Conservation (phyloP, 1,140 invertebrate genomes). For the Drosophila asahinai region DNA sequence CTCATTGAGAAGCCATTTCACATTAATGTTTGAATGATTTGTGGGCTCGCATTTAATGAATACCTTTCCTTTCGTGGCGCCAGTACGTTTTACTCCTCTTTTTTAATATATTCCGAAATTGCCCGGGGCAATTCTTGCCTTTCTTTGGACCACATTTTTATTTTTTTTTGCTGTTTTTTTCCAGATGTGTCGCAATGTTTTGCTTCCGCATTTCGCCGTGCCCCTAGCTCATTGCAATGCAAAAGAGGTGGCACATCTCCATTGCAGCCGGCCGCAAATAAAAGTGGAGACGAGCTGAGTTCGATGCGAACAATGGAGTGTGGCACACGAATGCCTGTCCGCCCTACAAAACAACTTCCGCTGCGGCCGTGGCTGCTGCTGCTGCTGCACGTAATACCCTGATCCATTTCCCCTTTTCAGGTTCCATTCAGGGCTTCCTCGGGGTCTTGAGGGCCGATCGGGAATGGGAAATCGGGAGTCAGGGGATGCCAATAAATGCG, state of each 20-base stretch:
- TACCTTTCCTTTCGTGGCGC: constrained; percentile 33
- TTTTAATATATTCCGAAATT: constrained; percentile 40
- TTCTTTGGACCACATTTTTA: constrained; percentile 20
- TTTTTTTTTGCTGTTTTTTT: neutral
- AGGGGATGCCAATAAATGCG: constrained; percentile 66
- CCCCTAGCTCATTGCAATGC: constrained; percentile 60
- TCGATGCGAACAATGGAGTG: constrained; percentile 60
- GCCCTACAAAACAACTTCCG: constrained; percentile 54
- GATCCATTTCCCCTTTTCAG: constrained; percentile 44
- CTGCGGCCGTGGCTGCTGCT: constrained; percentile 26
- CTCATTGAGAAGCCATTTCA: constrained; percentile 35
- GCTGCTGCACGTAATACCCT: constrained; percentile 57
- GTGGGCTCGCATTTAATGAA: constrained; percentile 28
- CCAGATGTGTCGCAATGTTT: constrained; percentile 34
- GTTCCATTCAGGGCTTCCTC: neutral
- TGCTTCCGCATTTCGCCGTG: constrained; percentile 60
- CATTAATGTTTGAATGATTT: constrained; percentile 23
- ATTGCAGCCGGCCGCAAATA: constrained; percentile 41
- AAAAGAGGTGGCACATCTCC: constrained; percentile 67
- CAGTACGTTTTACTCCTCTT: constrained; percentile 13
- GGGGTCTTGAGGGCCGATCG: neutral
- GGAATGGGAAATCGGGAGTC: neutral
- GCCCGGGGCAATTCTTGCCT: constrained; percentile 33
- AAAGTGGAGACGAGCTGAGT: constrained; percentile 15
- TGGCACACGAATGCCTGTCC: constrained; percentile 50